Evolutionary conservation across 2,797 vertebrate genomes (phyloP), one percentile per base, ranked within the genome.

Genomic region (Poeciliopsis turneri): DNA sequence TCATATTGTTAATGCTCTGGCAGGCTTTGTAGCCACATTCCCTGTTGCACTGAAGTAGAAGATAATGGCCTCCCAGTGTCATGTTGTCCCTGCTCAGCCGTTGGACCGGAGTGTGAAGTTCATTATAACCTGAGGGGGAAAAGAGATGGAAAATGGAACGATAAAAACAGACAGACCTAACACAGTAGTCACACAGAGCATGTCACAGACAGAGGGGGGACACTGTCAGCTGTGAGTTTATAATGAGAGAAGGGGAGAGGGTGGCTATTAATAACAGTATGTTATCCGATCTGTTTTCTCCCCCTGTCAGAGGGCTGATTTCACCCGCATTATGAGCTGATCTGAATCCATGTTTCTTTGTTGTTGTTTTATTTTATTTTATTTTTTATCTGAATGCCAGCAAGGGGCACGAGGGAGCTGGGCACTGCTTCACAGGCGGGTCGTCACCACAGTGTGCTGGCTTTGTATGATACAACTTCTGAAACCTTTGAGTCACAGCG

Each of bases 191-290:
- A 36, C 18, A 70, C 25, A 76, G 73, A 84, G 43, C 20, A 72
- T 70, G 53, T 81, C 41, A 41, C 55, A 76, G 75, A 49, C 79
- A 36, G 82, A 61, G 77, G 77, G 79, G 75, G 76, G 82, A 89
- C 80, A 74, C 30, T 79, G 76, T 77, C 84, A 80, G 85, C 81
- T 86, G 90, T 94, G 89, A 51, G 53, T 92, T 93, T 90, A 89
- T 93, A 90, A 87, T 88, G 88, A 89, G 87, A 82, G 61, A 91
- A 92, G 79, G 51, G 79, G 88, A 91, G 90, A 91, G 79, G 69
- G 57, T 36, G 73, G 75, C 91, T 95, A 95, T 94, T 93, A 94
- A 95, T 94, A 95, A 81, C 86, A 79, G 74, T 77, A 66, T 90
- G 93, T 92, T 93, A 93, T 59, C 70, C 89, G 87, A 95, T 84